Conservation (phyloP, 1,140 invertebrate species). For the Zaprionus inermis region DNA sequence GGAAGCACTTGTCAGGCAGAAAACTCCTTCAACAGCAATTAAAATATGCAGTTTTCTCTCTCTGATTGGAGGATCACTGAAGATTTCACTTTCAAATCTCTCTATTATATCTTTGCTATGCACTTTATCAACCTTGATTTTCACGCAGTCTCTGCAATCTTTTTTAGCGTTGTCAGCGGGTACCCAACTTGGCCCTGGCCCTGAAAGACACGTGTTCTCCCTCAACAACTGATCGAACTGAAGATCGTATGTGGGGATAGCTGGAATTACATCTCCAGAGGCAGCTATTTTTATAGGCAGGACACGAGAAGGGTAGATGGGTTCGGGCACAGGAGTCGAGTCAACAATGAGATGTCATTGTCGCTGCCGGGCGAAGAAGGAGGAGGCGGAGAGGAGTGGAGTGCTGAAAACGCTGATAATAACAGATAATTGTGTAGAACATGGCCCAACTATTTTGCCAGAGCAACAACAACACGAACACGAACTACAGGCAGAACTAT, state of each 20-base stretch:
- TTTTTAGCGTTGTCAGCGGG: conserved; percentile 5
- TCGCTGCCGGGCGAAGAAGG: conserved; percentile 27
- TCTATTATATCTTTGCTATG: not conserved
- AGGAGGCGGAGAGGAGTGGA: not conserved
- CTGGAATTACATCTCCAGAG: conserved; percentile 54
- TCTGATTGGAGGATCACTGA: no score
- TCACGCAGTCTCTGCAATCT: conserved; percentile 1
- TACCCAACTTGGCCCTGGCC: not conserved
- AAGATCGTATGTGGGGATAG: not conserved
- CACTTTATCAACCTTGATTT: not conserved
- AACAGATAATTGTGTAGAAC: conserved; percentile 83
- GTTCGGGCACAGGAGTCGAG: not conserved
- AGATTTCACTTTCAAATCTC: no score
- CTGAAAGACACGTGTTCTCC: conserved; percentile 73
- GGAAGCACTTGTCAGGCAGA: conserved; percentile 10
- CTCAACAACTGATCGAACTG: conserved; percentile 50
- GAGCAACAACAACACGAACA: conserved; percentile 11
- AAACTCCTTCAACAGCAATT: not conserved
- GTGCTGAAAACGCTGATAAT: conserved; percentile 71
- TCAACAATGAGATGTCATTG: conserved; percentile 76
- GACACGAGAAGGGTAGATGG: conserved; percentile 41
- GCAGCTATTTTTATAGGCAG: conserved; percentile 68
- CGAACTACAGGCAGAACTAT: conserved; percentile 1
- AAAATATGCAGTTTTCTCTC: not conserved
- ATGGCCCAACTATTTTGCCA: conserved; percentile 79